Conservation (phyloP, 1,140 invertebrate genomes). For the Habropoda laboriosa region DNA sequence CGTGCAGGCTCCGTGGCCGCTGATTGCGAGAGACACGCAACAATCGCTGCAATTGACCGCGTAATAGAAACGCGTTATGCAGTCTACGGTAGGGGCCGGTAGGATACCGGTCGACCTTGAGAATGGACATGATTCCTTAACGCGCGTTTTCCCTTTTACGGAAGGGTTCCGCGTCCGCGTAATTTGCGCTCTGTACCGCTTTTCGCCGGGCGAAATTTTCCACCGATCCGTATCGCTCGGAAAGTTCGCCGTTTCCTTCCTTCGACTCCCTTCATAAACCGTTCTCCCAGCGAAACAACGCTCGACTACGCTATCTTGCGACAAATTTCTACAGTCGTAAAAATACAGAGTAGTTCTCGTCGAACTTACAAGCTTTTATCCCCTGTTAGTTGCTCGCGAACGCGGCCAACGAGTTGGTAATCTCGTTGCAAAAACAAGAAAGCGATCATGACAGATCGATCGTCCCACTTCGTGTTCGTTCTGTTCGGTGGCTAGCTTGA, state of each 20-base stretch:
- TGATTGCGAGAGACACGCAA: constrained; percentile 72
- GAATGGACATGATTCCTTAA: constrained; percentile 72
- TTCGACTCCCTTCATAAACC: neutral
- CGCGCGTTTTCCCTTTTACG: constrained; percentile 71
- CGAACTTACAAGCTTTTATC: too few relatives aligned
- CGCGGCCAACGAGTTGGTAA: neutral
- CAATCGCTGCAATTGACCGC: constrained; percentile 74
- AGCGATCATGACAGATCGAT: constrained; percentile 48
- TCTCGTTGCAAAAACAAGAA: constrained; percentile 7
- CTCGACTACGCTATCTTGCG: neutral
- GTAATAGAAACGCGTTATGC: constrained; percentile 76
- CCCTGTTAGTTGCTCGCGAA: neutral
- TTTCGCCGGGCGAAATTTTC: constrained; percentile 55
- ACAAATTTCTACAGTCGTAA: neutral
- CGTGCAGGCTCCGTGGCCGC: constrained; percentile 49
- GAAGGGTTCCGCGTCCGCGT: constrained; percentile 69
- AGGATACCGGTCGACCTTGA: constrained; percentile 75
- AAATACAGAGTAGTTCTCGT: too few relatives aligned
- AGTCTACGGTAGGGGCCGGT: constrained; percentile 63
- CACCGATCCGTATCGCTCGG: neutral
- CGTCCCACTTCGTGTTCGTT: constrained; percentile 31
- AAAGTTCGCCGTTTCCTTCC: neutral
- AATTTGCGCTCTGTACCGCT: constrained; percentile 55
- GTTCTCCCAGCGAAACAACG: neutral
- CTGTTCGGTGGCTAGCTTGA: too few relatives aligned